Evolutionary conservation across 2,797 vertebrate genomes (phyloP), one percentile per base, ranked within the genome.

Genomic region (Syngnathus rostellatus): DNA sequence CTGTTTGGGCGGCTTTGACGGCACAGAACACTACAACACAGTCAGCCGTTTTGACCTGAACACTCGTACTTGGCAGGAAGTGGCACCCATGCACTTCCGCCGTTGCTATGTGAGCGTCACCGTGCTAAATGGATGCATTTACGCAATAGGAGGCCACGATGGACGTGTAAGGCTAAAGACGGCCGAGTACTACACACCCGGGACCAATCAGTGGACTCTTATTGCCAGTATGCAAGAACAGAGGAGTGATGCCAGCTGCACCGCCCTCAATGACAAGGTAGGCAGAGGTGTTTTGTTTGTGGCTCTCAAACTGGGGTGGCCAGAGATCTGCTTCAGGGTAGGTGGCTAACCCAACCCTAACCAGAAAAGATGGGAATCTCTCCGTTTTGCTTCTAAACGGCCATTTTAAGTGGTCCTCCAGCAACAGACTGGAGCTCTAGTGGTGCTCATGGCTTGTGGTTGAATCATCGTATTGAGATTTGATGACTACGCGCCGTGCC

Each of bases 81-180:
- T 88, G 3, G 87, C 91, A 0, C 90, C 93, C 7, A 95, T 95
- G 94, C 76, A 93, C 76, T 82, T 45, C 0, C 79, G 85, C 3
- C 91, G 93, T 48, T 91, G 93, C 83, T 94, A 92, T 0, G 87
- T 94, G 31, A 94, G 94, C 0, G 90, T 93, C 6, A 72, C 91
- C 0, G 84, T 91, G 10, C 82, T 94, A 46, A 72, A 90, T 0
- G 80, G 88, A 8, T 85, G 73, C 68, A 91, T 96, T 71, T 96
- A 94, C 0, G 92, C 93, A 69, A 85, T 96, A 81, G 94, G 94
- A 19, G 94, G 94, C 9, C 91, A 80, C 9, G 85, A 94, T 0
- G 92, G 94, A 11, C 74, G 86, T 0, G 21, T 5, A 8, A 80
- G 87, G 4, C 89, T 93, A 59, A 91, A 79, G 75, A 90, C 90